Percentiles rank a stretch among this genome's conserved stretches.
phyloP scores from a whole-genome alignment of 1,140 invertebrate genomes.

The Zelostemma sp. region DNA sequence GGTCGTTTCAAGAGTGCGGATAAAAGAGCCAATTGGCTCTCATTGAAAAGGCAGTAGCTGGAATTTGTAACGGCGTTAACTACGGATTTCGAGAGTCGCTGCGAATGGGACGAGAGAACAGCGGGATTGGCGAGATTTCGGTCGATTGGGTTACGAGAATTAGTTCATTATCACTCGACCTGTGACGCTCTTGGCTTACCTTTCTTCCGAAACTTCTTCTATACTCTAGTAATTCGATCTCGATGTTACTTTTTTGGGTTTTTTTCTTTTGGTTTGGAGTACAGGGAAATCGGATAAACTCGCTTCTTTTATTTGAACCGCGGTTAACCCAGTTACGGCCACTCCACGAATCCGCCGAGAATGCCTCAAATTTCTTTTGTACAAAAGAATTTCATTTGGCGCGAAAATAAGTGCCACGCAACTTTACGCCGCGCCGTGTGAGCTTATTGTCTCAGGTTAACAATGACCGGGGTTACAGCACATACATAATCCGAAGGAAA shows the following conservation, averaged over 20 bases:
- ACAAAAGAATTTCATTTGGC: constrained; percentile 39
- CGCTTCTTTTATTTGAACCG: constrained; percentile 13
- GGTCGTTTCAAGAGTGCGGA: not conserved
- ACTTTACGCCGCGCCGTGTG: constrained; percentile 32
- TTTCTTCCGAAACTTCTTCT: not conserved
- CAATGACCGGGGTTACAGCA: constrained; percentile 39
- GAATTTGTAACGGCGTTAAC: constrained; percentile 9
- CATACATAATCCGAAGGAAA: constrained; percentile 40
- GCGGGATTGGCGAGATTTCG: constrained; percentile 17
- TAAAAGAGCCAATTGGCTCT: constrained; percentile 11
- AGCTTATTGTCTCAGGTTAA: constrained; percentile 41
- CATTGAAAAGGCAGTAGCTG: constrained; percentile 8
- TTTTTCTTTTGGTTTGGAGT: no score
- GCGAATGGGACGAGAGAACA: constrained; percentile 11
- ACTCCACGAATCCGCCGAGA: constrained; percentile 15
- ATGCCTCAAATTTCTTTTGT: constrained; percentile 30
- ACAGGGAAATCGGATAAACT: constrained; percentile 24
- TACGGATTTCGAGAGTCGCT: constrained; percentile 17
- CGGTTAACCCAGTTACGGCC: constrained; percentile 21
- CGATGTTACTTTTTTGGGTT: no score
- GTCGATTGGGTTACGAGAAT: constrained; percentile 41
- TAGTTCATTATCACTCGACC: constrained; percentile 37
- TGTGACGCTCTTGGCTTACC: constrained; percentile 2
- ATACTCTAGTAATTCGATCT: not conserved
- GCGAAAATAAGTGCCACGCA: constrained; percentile 28